Percentiles rank a stretch among this genome's conserved stretches.
Evolutionary conservation across 2,797 vertebrate species (phyloP).

Genomic region (Choloepus didactylus): DNA sequence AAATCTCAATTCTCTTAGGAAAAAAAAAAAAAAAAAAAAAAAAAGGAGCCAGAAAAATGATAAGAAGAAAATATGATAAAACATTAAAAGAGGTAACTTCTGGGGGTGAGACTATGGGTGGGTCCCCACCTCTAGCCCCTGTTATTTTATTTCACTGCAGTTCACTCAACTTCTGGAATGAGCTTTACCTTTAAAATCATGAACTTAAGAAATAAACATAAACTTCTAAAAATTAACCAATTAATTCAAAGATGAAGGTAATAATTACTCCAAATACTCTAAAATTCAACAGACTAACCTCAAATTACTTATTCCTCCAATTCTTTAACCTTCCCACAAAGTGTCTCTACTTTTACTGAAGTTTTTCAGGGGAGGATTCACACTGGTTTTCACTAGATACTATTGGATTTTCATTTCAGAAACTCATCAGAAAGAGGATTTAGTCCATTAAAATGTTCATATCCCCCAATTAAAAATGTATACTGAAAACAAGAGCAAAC

Average conservation of each 20-base stretch:
- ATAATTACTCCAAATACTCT: neutral
- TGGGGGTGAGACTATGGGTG: neutral
- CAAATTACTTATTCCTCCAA: neutral
- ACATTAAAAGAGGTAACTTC: neutral
- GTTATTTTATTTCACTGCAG: neutral
- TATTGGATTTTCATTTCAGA: neutral
- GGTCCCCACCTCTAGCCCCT: rapidly evolving
- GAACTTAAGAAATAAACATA: neutral
- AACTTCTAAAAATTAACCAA: neutral
- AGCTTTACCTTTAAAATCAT: neutral
- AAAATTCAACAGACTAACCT: neutral
- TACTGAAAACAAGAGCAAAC: neutral
- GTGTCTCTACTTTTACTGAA: rapidly evolving
- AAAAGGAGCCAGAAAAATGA: neutral
- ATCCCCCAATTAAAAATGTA: neutral
- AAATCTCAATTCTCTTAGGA: neutral
- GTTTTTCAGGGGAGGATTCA: no score
- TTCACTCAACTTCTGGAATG: neutral
- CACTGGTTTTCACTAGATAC: neutral
- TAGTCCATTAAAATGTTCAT: neutral
- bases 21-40: neutral
- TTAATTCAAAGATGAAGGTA: neutral
- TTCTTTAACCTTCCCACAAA: neutral
- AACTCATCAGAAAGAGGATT: neutral
- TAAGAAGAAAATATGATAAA: neutral